Conservation (phyloP, 2,113 vertebrate genomes). For the Charina bottae region DNA sequence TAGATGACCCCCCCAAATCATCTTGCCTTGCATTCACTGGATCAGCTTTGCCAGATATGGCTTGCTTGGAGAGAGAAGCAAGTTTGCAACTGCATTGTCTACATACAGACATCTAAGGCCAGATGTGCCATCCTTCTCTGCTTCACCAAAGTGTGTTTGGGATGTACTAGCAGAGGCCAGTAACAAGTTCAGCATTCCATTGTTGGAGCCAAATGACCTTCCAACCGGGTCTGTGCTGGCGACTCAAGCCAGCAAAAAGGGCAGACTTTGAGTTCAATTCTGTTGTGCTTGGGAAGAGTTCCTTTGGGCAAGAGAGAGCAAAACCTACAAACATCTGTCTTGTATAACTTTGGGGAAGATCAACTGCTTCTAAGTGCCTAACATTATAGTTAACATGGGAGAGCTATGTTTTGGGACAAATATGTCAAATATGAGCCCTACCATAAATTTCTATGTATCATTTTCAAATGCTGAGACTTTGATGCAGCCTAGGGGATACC, state of each 20-base stretch:
- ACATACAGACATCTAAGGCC: not conserved
- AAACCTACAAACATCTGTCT: constrained; percentile 14
- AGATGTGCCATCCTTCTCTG: not conserved
- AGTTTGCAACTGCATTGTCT: not conserved
- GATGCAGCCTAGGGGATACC: not conserved
- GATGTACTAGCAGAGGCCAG: not conserved
- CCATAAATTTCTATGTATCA: not conserved
- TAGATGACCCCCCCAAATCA: not conserved
- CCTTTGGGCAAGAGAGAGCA: not conserved
- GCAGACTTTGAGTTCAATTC: not conserved
- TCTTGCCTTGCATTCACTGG: not conserved
- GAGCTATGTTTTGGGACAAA: not conserved
- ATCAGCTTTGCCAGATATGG: not conserved
- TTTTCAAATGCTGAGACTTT: not conserved
- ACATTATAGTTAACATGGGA: not conserved
- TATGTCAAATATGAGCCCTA: constrained; percentile 1
- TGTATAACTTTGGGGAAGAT: constrained; percentile 29
- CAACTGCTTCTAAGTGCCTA: not conserved
- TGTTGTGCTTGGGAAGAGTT: not conserved
- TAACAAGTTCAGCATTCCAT: accelerated
- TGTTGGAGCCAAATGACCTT: not conserved
- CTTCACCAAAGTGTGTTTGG: not conserved
- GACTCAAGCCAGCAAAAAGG: not conserved
- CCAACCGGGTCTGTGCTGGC: not conserved
- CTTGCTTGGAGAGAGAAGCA: not conserved